Evolutionary conservation across 2,888 invertebrate genomes (phyloP), one percentile per base, ranked within the genome.

Genomic region (Epinotia nisella): DNA sequence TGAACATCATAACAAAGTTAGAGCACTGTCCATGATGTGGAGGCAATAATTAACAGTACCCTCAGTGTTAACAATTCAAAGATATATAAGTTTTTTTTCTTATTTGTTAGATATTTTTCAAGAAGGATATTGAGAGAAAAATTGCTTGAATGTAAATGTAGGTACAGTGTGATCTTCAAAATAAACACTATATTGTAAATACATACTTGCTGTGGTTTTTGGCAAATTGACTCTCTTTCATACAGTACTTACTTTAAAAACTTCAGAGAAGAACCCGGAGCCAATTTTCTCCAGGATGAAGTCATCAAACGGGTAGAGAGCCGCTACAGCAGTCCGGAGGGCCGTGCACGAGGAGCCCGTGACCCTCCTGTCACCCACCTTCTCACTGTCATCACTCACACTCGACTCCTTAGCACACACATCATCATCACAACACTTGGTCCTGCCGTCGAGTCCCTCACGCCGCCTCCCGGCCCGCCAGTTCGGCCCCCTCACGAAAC

Each of bases 201-300:
- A 21, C 45, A 61, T 61, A 13, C 39, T 35, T 61, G 45, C 13
- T 13, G 13, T 19, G 10, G 9, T 56, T 11, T 21, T 41, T 17
- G 9, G 9, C 10, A 45, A 5, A 19, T 29, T 59, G n/a, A 10
- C 21, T 55, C n/a, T 1, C 24, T 17, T 45, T n/a, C 45, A 45
- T 56, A 58, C 35, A 76, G 75, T n/a, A 90, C 95, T 95, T 94
- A 99, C 99, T 97, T 99, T 99, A 94, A 97, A 99, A 76, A 99
- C 99, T 94, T 98, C 98, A 4, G 99, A 99, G 94, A 99, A 99
- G 94, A 99, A 99, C 77, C 99, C 99, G 66, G 96, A 95, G 62
- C 99, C 99, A 83, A 99, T 97, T 92, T 97, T 97, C 91, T 98
- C 98, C 87, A 97, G 95, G 79, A 96, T 95, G 91, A 99, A 99